Conservation (phyloP, 2,888 invertebrate species). For the Ethmia dodecea region DNA sequence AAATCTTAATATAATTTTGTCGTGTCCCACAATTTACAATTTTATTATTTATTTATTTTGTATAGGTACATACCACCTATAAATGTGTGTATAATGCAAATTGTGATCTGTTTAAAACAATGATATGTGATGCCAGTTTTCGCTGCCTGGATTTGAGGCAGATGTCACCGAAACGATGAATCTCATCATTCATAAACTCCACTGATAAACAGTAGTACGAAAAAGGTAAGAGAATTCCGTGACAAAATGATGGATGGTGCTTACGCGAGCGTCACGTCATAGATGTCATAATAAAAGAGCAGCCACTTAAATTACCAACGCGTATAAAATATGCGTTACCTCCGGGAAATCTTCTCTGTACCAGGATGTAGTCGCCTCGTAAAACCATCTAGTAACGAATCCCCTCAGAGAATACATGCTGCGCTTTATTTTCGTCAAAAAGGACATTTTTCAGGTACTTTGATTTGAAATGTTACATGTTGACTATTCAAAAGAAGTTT, state of each 20-base stretch:
- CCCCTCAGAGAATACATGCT: conserved; percentile 35
- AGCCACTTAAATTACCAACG: conserved; percentile 58
- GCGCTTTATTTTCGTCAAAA: conserved; percentile 37
- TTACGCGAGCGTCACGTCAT: conserved; percentile 11
- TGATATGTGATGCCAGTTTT: too few relatives aligned
- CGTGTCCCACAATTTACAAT: too few relatives aligned
- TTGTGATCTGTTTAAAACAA: too few relatives aligned
- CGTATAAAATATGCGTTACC: conserved; percentile 66
- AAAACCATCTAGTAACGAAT: conserved; percentile 56
- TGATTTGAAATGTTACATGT: too few relatives aligned
- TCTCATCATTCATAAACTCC: too few relatives aligned
- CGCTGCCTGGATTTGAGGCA: too few relatives aligned
- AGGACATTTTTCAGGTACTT: conserved; percentile 25
- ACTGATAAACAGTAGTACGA: conserved; percentile 5
- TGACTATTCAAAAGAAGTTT: too few relatives aligned
- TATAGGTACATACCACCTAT: too few relatives aligned
- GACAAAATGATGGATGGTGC: conserved; percentile 11
- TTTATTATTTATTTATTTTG: too few relatives aligned
- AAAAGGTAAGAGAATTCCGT: conserved; percentile 3
- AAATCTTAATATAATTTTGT: too few relatives aligned
- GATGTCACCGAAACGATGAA: too few relatives aligned
- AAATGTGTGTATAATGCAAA: too few relatives aligned
- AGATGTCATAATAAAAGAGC: conserved; percentile 44
- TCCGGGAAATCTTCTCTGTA: conserved; percentile 61
- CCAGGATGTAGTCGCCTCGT: conserved; percentile 50